These are phyloP conservation scores for Synergus umbraculus DNA, from an alignment of 2,888 invertebrate species.

Conservation along the genomic window DNA sequence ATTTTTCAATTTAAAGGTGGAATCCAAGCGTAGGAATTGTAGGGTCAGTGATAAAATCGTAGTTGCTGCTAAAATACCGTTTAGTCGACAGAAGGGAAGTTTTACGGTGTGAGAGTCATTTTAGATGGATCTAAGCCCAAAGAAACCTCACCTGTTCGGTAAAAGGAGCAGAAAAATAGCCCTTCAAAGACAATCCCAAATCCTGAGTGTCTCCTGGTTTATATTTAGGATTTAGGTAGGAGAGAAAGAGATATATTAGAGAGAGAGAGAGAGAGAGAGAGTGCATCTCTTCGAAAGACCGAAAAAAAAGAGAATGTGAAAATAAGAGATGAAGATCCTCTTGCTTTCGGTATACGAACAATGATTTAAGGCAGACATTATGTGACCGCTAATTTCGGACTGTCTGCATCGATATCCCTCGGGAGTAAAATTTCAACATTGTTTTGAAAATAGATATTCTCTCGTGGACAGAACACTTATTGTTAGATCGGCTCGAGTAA, in stretches of 20 bases:
- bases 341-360: slow-evolving; percentile 27
- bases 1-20: slow-evolving; percentile 12
- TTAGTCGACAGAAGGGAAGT: slow-evolving; percentile 51
- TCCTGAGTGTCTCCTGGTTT: slow-evolving; percentile 38
- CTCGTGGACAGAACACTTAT: not conserved
- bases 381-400: slow-evolving; percentile 35
- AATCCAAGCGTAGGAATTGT: slow-evolving; percentile 11
- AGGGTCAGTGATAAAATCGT: slow-evolving; percentile 13
- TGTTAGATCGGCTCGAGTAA: not conserved
- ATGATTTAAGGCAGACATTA: slow-evolving; percentile 33
- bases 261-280: too few relatives aligned
- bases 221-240: slow-evolving; percentile 45
- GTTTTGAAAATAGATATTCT: slow-evolving; percentile 15
- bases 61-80: slow-evolving; percentile 43
- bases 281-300: not conserved
- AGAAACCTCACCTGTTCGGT: slow-evolving; percentile 48
- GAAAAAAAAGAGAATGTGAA: not conserved
- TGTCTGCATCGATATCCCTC: slow-evolving; percentile 10
- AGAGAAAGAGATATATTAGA: slow-evolving; percentile 37
- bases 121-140: slow-evolving; percentile 6
- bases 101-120: slow-evolving; percentile 42
- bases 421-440: slow-evolving; percentile 27
- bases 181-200: not conserved
- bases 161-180: slow-evolving; percentile 48
- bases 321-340: slow-evolving; percentile 38